Evolutionary conservation across 2,888 invertebrate genomes (phyloP), one percentile per base, ranked within the genome.

Genomic region (Acrobasis consociella): DNA sequence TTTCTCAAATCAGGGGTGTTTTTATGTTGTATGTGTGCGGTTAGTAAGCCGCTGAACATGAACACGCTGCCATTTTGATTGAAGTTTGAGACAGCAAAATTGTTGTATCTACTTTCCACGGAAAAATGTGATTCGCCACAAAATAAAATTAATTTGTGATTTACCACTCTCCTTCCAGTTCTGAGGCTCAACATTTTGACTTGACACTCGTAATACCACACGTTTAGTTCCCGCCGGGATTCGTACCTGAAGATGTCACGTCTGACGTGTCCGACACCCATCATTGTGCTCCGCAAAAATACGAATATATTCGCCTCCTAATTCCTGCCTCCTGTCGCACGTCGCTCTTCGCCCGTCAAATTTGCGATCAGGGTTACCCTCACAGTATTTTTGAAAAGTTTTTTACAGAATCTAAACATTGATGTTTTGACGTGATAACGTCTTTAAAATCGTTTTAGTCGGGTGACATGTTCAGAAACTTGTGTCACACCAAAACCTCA

Each of bases 291-390:
- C 72, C 67, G 72, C 74, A 80, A 82, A 85, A 86, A 87, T 82
- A 82, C 78, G 76, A 77, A 72, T 76, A 77, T 74, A 78, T 75
- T 70, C 74, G 75, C 72, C 77, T 78, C 84, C 87, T 89, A 88
- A 89, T 89, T 88, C 85, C 74, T 81, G 73, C 80, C 77, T 75
- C 73, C 75, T 70, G 74, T 72, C 76, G 76, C 80, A 80, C 82
- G 83, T 80, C 83, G 78, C 80, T 84, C 83, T 81, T 80, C 76
- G 80, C 74, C 78, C 82, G 81, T 85, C 86, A 84, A 86, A 84
- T 86, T 86, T 85, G 73, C 71, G 72, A 73, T 69, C 80, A 90
- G 88, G 89, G 89, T 66, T 89, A 65, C 64, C 79, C 2, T 5
- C 10, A 10, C 5, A 1, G 46, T 0, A 46, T 46, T 13, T 11